Evolutionary conservation across 2,113 vertebrate species (phyloP).

Genomic region (Tachysurus vachellii): DNA sequence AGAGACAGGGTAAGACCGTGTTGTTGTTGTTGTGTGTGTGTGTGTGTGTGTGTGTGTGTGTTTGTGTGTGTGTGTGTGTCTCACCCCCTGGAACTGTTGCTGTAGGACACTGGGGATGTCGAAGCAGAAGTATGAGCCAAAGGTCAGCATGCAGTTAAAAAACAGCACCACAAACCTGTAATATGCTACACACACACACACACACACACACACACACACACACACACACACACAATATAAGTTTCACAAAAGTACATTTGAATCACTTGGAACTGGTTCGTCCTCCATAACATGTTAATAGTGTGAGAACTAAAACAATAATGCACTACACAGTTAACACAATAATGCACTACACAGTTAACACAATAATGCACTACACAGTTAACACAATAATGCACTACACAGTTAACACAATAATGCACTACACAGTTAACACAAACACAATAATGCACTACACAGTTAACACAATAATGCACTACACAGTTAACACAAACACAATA

Average conservation of each 20-base stretch:
- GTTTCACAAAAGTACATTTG: background rate
- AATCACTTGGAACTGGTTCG: background rate
- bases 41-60: background rate
- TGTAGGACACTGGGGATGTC: conserved; percentile 80
- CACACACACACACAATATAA: background rate
- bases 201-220: background rate
- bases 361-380: too few relatives aligned
- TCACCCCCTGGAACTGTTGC: conserved; percentile 81
- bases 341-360: too few relatives aligned
- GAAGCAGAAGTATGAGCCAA: conserved; percentile 81
- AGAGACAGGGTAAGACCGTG: background rate
- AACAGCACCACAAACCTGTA: conserved; percentile 79
- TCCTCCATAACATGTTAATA: background rate
- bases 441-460: too few relatives aligned
- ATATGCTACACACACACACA: conserved; percentile 56
- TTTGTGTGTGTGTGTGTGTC: conserved; percentile 28
- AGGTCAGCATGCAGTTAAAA: conserved; percentile 81
- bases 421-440: too few relatives aligned
- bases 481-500: too few relatives aligned
- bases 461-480: too few relatives aligned
- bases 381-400: too few relatives aligned
- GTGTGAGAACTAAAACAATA: background rate
- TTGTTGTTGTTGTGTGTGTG: background rate
- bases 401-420: too few relatives aligned
- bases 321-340: background rate